These are phyloP conservation scores for Channallabes apus DNA, from an alignment of 2,797 vertebrate species.

Conservation along the genomic window DNA sequence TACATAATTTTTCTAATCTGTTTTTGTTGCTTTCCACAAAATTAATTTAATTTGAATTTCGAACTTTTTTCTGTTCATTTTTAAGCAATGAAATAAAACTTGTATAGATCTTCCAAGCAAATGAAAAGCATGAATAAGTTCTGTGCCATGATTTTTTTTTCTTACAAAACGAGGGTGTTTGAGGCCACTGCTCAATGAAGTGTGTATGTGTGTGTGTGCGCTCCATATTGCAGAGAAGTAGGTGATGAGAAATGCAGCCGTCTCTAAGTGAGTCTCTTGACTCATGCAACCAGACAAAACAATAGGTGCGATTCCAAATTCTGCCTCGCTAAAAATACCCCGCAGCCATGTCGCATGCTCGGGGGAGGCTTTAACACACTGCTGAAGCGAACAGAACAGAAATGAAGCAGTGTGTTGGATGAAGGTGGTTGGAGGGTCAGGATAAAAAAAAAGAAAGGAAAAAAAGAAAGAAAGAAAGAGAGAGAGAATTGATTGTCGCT, in stretches of 20 bases:
- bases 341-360: slow-evolving; percentile 11
- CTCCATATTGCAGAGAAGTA: slow-evolving; percentile 47
- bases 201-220: background rate
- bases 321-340: slow-evolving; percentile 66
- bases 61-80: too few relatives aligned
- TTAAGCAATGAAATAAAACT: background rate
- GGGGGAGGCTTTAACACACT: slow-evolving; percentile 37
- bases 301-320: slow-evolving; percentile 67
- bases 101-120: background rate
- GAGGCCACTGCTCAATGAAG: background rate
- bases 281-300: slow-evolving; percentile 59
- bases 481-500: slow-evolving; percentile 31
- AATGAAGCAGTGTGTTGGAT: slow-evolving; percentile 16
- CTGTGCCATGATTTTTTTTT: too few relatives aligned
- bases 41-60: too few relatives aligned
- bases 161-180: background rate
- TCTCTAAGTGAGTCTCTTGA: slow-evolving; percentile 63
- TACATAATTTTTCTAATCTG: background rate
- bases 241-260: slow-evolving; percentile 41
- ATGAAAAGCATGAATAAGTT: background rate
- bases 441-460: slow-evolving; percentile 16
- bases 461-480: background rate
- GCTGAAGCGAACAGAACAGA: slow-evolving; percentile 31
- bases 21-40: background rate
- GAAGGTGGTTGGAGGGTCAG: slow-evolving; percentile 18